A percentile compares a stretch with the other conserved stretches of the same genome.
phyloP scores from a whole-genome alignment of 2,888 invertebrate species.

The Phorcus lineatus region DNA sequence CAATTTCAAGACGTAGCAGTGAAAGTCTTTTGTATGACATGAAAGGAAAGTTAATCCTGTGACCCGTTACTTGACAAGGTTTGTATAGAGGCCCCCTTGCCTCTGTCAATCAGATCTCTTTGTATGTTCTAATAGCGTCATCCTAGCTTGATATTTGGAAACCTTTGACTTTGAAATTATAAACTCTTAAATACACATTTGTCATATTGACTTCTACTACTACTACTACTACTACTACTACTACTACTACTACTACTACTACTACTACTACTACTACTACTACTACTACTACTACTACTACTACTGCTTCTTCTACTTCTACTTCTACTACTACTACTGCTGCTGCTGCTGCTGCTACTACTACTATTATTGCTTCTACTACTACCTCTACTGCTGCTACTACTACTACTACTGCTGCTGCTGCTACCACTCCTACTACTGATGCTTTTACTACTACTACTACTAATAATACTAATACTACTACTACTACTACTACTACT shows the following conservation, averaged over 20 bases:
- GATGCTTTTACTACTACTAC: constrained; percentile 31
- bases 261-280: constrained; percentile 31
- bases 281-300: constrained; percentile 27
- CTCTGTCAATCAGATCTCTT: no score
- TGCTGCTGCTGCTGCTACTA: constrained; percentile 29
- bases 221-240: background rate
- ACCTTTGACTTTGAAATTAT: no score
- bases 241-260: constrained; percentile 33
- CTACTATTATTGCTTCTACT: constrained; percentile 32
- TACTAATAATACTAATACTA: constrained; percentile 26
- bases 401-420: constrained; percentile 30
- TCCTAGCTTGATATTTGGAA: no score
- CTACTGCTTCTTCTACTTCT: constrained; percentile 28
- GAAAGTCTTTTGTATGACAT: no score
- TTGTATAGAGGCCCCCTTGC: no score
- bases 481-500: constrained; percentile 27
- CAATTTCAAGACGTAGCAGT: no score
- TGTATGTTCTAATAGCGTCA: no score
- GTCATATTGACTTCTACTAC: no score
- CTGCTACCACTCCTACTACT: constrained; percentile 29
- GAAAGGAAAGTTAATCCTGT: no score
- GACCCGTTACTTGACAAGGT: no score
- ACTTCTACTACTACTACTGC: constrained; percentile 30
- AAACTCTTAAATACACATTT: no score
- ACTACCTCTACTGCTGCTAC: constrained; percentile 29